Evolutionary conservation across 2,888 invertebrate genomes (phyloP).

Genomic region (Synanthedon tipuliformis): DNA sequence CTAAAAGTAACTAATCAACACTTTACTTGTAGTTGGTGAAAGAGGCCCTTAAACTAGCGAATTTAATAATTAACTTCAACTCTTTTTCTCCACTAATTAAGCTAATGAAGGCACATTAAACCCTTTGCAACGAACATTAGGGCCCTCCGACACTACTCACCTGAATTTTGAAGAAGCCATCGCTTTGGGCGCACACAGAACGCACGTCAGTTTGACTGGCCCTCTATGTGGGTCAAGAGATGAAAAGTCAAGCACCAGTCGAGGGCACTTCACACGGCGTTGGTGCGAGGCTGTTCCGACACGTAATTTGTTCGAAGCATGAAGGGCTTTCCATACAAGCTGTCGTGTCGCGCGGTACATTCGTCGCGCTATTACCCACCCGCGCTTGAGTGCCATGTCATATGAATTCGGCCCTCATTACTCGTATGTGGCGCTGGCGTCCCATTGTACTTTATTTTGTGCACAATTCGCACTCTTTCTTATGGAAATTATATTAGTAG

Average conservation of each 20-base stretch:
- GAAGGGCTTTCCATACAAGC: background rate
- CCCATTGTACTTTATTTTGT: background rate
- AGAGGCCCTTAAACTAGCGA: too few relatives aligned
- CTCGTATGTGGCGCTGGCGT: background rate
- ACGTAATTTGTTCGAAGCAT: slow-evolving; percentile 29
- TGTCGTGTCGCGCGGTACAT: background rate
- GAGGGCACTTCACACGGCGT: slow-evolving; percentile 14
- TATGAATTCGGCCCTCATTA: background rate
- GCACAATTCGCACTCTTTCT: background rate
- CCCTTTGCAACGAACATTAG: too few relatives aligned
- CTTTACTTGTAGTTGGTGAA: too few relatives aligned
- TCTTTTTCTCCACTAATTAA: too few relatives aligned
- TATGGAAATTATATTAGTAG: background rate
- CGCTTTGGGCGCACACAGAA: background rate
- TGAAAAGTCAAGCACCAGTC: background rate
- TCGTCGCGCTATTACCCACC: background rate
- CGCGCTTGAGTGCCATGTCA: background rate
- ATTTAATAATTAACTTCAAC: too few relatives aligned
- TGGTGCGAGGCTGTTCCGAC: slow-evolving; percentile 14
- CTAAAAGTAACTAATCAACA: too few relatives aligned
- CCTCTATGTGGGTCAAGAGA: slow-evolving; percentile 2
- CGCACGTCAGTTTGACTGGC: background rate
- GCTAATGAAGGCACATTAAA: too few relatives aligned
- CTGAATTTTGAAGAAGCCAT: too few relatives aligned
- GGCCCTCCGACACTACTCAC: too few relatives aligned